Evolutionary conservation across 2,888 invertebrate species (phyloP).

Genomic region (Nymphalis polychloros): DNA sequence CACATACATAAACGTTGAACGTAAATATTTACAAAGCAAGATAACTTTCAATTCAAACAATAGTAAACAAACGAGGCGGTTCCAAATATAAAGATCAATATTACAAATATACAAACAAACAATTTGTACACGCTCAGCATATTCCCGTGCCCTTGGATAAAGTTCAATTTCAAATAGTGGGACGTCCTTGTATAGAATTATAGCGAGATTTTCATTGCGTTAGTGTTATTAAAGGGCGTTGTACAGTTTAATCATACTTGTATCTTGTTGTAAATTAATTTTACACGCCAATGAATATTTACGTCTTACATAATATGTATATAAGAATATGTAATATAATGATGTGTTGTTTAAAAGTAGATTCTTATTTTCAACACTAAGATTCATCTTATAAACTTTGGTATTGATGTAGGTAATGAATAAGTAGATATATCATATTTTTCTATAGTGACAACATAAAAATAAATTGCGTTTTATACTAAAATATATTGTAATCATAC

Average conservation of each 20-base stretch:
- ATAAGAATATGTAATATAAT: too few species aligned
- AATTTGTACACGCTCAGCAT: not conserved
- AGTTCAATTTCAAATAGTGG: slow-evolving; percentile 42
- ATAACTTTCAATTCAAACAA: not conserved
- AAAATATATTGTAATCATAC: too few species aligned
- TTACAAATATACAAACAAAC: slow-evolving; percentile 11
- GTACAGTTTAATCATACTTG: not conserved
- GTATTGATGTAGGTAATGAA: too few species aligned
- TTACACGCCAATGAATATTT: too few species aligned
- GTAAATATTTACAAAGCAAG: not conserved
- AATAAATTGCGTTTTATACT: too few species aligned
- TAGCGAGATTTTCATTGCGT: slow-evolving; percentile 23
- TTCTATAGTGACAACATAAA: too few species aligned
- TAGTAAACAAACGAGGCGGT: slow-evolving; percentile 1
- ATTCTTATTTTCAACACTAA: too few species aligned
- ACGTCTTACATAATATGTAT: too few species aligned
- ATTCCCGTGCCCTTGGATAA: slow-evolving; percentile 35
- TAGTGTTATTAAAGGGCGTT: slow-evolving; percentile 7
- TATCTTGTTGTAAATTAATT: not conserved
- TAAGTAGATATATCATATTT: too few species aligned
- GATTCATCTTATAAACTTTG: too few species aligned
- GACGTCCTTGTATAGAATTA: slow-evolving; percentile 33
- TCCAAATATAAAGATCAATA: not conserved
- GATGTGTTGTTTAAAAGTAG: too few species aligned
- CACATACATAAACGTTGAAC: not conserved